phyloP scores from a whole-genome alignment of 1,140 invertebrate species.

The Drosophila novamexicana region DNA sequence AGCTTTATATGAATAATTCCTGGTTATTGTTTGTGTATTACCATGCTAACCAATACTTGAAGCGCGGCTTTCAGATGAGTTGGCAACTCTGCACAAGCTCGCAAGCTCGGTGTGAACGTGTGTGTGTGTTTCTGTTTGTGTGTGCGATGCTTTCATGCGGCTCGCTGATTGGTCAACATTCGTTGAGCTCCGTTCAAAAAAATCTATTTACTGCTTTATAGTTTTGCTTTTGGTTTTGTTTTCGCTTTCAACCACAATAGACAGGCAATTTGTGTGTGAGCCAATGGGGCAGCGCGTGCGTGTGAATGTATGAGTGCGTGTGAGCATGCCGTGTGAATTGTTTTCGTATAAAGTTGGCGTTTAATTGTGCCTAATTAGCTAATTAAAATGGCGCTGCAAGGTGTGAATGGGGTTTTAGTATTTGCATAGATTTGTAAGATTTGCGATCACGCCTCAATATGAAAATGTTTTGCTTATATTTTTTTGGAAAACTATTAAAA shows the following conservation, averaged over 20 bases:
- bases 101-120: conserved; percentile 9
- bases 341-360: conserved; percentile 16
- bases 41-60: conserved; percentile 4
- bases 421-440: background rate
- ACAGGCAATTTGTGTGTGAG: conserved; percentile 37
- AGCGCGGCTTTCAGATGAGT: conserved; percentile 17
- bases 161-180: conserved; percentile 64
- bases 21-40: background rate
- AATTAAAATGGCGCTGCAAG: conserved; percentile 27
- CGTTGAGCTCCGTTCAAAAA: conserved; percentile 65
- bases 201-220: conserved; percentile 68
- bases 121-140: conserved; percentile 16
- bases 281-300: conserved; percentile 52
- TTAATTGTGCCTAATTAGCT: conserved; percentile 61
- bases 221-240: conserved; percentile 43
- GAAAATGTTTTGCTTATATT: background rate
- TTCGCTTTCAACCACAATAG: conserved; percentile 58
- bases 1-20: conserved; percentile 18
- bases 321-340: conserved; percentile 17
- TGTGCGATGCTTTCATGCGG: conserved; percentile 32
- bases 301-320: conserved; percentile 6
- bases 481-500: background rate
- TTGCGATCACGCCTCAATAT: background rate
- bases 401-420: conserved; percentile 2
- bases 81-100: conserved; percentile 66